These are phyloP conservation scores for Cephus sareptanus DNA, from an alignment of 2,888 invertebrate species.

Conservation along the genomic window DNA sequence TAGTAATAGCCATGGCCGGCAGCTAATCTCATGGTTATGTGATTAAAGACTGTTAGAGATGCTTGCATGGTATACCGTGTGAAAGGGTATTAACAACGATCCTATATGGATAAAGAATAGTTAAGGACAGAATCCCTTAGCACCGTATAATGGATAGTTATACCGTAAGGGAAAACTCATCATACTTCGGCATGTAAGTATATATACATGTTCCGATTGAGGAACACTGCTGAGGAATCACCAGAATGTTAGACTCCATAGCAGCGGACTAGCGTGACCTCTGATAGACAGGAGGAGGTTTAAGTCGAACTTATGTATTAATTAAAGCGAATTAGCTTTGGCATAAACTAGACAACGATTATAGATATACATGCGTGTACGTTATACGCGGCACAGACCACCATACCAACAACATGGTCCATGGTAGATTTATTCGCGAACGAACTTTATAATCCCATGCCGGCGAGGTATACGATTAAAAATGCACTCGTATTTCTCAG, in stretches of 20 bases:
- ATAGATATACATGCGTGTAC: background rate
- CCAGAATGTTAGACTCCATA: background rate
- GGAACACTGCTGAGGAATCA: background rate
- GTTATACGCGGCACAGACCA: background rate
- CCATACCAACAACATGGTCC: background rate
- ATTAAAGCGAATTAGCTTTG: slow-evolving; percentile 49
- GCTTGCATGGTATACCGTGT: slow-evolving; percentile 2
- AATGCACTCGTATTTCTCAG: slow-evolving; percentile 31
- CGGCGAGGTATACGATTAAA: slow-evolving; percentile 39
- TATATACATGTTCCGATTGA: background rate
- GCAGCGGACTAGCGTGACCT: slow-evolving; percentile 38
- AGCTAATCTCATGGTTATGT: slow-evolving; percentile 26
- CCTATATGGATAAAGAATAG: background rate
- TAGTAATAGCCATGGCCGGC: slow-evolving; percentile 2
- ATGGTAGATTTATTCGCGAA: background rate
- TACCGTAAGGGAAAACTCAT: background rate
- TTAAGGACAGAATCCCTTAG: background rate
- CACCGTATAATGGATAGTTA: background rate
- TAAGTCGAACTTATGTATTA: slow-evolving; percentile 48
- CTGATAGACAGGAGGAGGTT: slow-evolving; percentile 47
- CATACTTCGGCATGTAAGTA: background rate
- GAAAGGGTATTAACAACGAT: background rate
- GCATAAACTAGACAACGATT: background rate
- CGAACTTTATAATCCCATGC: slow-evolving; percentile 1
- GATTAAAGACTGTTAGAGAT: slow-evolving; percentile 35